These are phyloP conservation scores for Tribolium castaneum DNA, from an alignment of 1,140 invertebrate genomes.

Conservation along the genomic window DNA sequence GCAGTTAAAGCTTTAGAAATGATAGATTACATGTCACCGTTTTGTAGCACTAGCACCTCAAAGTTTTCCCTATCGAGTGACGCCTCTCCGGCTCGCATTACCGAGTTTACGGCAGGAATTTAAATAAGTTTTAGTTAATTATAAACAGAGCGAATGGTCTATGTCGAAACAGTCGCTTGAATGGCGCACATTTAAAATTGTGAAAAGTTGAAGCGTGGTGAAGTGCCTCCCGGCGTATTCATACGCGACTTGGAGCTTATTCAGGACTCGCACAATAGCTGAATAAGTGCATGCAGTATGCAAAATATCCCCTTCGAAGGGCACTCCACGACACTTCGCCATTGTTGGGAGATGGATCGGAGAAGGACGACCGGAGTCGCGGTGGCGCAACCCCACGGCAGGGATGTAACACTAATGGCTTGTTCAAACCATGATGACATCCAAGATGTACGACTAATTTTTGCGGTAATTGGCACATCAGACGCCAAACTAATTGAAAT, in stretches of 20 bases:
- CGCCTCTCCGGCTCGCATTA: neutral
- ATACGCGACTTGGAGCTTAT: constrained; percentile 26
- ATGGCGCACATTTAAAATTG: constrained; percentile 12
- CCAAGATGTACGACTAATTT: constrained; percentile 25
- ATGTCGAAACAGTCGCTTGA: neutral
- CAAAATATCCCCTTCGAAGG: constrained; percentile 44
- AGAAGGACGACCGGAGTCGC: constrained; percentile 4
- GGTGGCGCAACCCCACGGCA: neutral
- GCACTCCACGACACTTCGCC: constrained; percentile 33
- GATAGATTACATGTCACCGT: constrained; percentile 41
- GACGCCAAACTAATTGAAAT: too few relatives aligned
- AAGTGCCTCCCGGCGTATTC: constrained; percentile 12
- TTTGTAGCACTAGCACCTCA: constrained; percentile 31
- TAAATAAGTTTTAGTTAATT: constrained; percentile 1
- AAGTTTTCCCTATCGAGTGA: constrained; percentile 34
- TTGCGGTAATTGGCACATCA: neutral
- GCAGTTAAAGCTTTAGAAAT: constrained; percentile 29
- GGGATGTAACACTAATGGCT: constrained; percentile 22
- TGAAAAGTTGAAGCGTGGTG: constrained; percentile 17
- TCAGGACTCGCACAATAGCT: constrained; percentile 38
- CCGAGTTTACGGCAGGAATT: neutral
- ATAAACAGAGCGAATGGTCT: constrained; percentile 13
- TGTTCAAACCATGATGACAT: constrained; percentile 23
- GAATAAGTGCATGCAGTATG: constrained; percentile 45
- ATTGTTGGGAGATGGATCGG: constrained; percentile 30